Evolutionary conservation across 2,113 vertebrate genomes (phyloP), one percentile per base, ranked within the genome.

Genomic region (Tyto alba): DNA sequence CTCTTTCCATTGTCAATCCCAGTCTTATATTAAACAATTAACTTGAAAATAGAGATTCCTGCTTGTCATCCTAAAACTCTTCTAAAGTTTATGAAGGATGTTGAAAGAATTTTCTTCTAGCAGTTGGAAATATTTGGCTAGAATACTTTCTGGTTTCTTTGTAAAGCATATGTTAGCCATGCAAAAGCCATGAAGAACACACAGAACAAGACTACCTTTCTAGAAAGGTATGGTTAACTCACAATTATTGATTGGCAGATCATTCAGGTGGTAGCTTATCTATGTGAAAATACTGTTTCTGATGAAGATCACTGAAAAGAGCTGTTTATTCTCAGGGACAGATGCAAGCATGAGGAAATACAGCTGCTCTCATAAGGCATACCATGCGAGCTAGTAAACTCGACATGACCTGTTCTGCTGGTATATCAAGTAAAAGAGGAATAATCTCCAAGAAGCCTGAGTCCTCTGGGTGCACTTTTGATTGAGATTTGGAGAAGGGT

Each of bases 121-220:
- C 19, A 71, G 6, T 80, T 94, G 73, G 22, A 66, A 66, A 4
- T 50, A 80, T 71, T 85, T 77, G 55, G 23, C 32, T 57, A 55
- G 41, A 82, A 82, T 50, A 66, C 19, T 50, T 30, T 40, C 38
- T 45, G 55, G 6, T 73, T 89, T 79, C 47, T 71, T 63, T 63
- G 53, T 34, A 71, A 86, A 96, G 59, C 75, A 13, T 53, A 79
- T 23, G 29, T 80, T 36, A 90, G 87, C 88, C 93, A 91, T 88
- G 95, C 91, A 93, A 77, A 96, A 93, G 91, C 76, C 88, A 95
- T 9, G 20, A 91, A 68, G n/a, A 90, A 71, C 2, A 10, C 62
- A 91, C 16, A 93, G n/a, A 90, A 90, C 40, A 82, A 72, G 23
- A 87, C 16, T 16, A 32, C 13, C 26, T 77, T 63, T 74, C 85